Percentiles rank a stretch among this genome's conserved stretches.
Conservation (phyloP, 2,113 vertebrate genomes). For the Hiodon tergisus region DNA sequence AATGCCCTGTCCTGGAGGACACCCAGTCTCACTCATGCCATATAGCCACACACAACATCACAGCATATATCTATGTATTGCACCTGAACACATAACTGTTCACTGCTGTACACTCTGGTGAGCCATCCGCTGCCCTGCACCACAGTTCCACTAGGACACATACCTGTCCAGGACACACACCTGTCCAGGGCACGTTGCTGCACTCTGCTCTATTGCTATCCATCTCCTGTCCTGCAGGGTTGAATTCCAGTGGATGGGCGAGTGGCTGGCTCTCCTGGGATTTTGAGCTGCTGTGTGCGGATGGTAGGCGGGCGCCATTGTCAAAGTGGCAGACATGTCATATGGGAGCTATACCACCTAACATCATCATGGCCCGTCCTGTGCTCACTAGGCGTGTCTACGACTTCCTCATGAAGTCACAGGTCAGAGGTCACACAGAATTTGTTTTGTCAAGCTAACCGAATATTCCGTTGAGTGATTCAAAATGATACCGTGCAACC, state of each 20-base stretch:
- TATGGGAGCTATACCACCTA: constrained; percentile 73
- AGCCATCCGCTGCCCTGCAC: not conserved
- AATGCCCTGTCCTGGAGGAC: no score
- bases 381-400: constrained; percentile 71
- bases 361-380: constrained; percentile 74
- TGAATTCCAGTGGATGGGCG: constrained; percentile 69
- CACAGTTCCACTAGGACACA: not conserved
- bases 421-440: constrained; percentile 55
- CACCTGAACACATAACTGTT: no score
- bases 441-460: no score
- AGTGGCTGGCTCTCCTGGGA: constrained; percentile 55
- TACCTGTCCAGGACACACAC: not conserved
- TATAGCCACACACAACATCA: not conserved
- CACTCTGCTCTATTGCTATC: not conserved
- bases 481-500: not conserved
- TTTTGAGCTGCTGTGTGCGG: constrained; percentile 73
- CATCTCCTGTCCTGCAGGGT: constrained; percentile 50
- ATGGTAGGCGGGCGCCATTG: constrained; percentile 62
- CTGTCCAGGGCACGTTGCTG: not conserved
- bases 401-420: constrained; percentile 76
- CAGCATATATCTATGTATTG: not conserved
- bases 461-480: not conserved
- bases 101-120: no score
- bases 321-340: constrained; percentile 76
- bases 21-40: no score